These are phyloP conservation scores for Calypte anna DNA, from an alignment of 2,113 vertebrate species.

Conservation along the genomic window DNA sequence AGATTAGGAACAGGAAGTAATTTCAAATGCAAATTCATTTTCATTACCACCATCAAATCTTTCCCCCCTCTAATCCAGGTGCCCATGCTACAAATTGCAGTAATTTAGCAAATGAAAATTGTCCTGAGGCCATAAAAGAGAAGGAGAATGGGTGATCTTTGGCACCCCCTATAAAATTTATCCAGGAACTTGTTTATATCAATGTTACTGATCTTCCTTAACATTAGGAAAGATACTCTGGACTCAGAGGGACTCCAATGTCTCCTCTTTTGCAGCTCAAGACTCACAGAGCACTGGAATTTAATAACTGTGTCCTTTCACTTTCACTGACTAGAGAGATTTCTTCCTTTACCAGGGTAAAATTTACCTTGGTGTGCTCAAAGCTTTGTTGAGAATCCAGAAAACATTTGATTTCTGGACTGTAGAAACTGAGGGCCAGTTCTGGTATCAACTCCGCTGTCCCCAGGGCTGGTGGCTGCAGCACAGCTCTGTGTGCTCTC, in stretches of 20 bases:
- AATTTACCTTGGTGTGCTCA: not conserved
- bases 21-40: not conserved
- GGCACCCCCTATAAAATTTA: not conserved
- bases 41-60: not conserved
- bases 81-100: not conserved
- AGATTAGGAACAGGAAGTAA: not conserved
- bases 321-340: not conserved
- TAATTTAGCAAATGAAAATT: not conserved
- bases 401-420: not conserved
- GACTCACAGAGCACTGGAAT: not conserved
- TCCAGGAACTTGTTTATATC: not conserved
- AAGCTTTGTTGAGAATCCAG: not conserved
- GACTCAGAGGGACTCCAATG: not conserved
- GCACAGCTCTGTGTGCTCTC: too few relatives aligned
- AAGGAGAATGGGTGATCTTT: constrained; percentile 22
- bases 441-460: too few relatives aligned
- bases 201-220: not conserved
- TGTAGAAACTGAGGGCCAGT: too few relatives aligned
- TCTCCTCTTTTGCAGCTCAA: not conserved
- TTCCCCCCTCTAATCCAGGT: not conserved
- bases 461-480: too few relatives aligned
- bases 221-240: not conserved
- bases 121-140: not conserved
- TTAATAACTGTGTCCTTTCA: not conserved
- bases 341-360: not conserved